Percentiles rank a stretch among this genome's conserved stretches.
Evolutionary conservation across 2,888 invertebrate species (phyloP).

Genomic region (Euplexia lucipara): DNA sequence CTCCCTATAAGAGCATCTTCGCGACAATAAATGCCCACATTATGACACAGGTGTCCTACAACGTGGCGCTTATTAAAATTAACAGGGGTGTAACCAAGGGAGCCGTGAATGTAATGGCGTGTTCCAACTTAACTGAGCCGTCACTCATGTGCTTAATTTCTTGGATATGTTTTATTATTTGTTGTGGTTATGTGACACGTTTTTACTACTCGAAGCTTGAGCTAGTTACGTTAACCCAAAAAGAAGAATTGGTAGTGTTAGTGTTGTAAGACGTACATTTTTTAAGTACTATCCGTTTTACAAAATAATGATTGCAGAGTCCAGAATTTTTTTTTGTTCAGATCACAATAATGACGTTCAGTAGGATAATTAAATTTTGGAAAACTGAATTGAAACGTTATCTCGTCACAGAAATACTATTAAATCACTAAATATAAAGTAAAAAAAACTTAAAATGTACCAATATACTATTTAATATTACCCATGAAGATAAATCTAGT

Average conservation of each 20-base stretch:
- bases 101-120: slow-evolving; percentile 43
- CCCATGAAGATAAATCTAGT: too few species aligned
- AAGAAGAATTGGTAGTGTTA: not conserved
- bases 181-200: slow-evolving; percentile 31
- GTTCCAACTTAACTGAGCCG: slow-evolving; percentile 46
- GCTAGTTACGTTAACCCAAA: not conserved
- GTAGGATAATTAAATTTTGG: not conserved
- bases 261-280: too few species aligned
- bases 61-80: slow-evolving; percentile 54
- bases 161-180: slow-evolving; percentile 58
- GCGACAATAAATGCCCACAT: slow-evolving; percentile 36
- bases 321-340: too few species aligned
- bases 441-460: not conserved
- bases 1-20: slow-evolving; percentile 2
- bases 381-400: slow-evolving; percentile 11
- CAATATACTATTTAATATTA: too few species aligned
- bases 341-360: too few species aligned
- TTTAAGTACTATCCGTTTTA: too few species aligned
- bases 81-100: slow-evolving; percentile 48
- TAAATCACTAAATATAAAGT: slow-evolving; percentile 5
- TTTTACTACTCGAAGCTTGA: not conserved
- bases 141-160: slow-evolving; percentile 54
- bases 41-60: slow-evolving; percentile 34
- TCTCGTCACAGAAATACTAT: not conserved
- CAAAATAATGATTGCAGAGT: too few species aligned